Percentiles rank a stretch among this genome's conserved stretches.
phyloP scores from a whole-genome alignment of 2,888 invertebrate species.

The Lumbricus terrestris region DNA sequence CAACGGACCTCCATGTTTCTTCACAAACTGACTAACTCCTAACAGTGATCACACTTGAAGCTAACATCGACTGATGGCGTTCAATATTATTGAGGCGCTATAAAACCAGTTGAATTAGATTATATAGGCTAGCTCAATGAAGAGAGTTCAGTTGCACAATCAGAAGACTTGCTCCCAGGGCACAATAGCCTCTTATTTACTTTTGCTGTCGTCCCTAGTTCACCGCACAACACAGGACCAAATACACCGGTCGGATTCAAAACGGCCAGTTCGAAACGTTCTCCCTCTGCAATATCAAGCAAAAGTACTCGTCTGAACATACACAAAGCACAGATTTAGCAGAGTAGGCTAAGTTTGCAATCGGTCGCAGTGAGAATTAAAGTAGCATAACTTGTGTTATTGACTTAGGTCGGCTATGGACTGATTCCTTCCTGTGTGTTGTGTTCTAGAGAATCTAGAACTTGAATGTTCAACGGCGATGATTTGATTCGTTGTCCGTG shows the following conservation, averaged over 20 bases:
- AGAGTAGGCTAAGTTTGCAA: no score
- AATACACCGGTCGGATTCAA: slow-evolving; percentile 63
- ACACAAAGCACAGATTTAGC: no score
- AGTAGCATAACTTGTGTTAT: no score
- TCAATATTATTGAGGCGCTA: background rate
- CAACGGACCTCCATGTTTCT: background rate
- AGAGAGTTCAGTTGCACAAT: no score
- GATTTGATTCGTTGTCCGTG: no score
- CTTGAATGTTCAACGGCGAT: no score
- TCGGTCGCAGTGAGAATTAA: no score
- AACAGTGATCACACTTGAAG: background rate
- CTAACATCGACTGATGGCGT: background rate
- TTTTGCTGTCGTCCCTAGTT: background rate
- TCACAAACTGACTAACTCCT: background rate
- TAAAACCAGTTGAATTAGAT: background rate
- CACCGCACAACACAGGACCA: slow-evolving; percentile 58
- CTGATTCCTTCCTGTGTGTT: no score
- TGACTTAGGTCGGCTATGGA: no score
- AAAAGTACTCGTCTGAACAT: no score
- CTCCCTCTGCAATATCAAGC: slow-evolving; percentile 34
- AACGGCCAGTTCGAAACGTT: slow-evolving; percentile 61
- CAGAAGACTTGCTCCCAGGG: background rate
- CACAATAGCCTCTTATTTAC: background rate
- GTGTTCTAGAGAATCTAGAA: no score
- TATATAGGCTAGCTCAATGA: background rate